These are phyloP conservation scores for Eulemur albifrons DNA, from an alignment of 2,797 vertebrate genomes.

Conservation along the genomic window DNA sequence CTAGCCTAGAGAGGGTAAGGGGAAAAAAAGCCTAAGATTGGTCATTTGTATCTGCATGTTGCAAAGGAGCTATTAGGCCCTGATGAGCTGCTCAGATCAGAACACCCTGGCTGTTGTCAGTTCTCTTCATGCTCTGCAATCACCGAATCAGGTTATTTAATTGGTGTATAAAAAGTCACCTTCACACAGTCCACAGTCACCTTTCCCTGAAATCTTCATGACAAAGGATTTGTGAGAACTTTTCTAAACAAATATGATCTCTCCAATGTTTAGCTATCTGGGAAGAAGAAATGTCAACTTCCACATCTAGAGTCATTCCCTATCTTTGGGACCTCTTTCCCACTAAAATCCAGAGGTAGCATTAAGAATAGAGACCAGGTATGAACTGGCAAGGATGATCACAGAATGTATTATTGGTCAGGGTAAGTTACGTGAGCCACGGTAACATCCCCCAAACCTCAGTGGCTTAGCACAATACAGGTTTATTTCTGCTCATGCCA, in stretches of 20 bases:
- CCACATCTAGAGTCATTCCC: background rate
- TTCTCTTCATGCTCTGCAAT: background rate
- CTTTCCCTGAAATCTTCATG: background rate
- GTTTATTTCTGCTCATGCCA: background rate
- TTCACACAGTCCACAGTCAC: background rate
- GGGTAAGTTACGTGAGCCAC: background rate
- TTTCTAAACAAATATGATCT: background rate
- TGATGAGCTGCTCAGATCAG: background rate
- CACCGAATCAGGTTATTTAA: conserved; percentile 35
- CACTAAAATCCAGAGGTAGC: background rate
- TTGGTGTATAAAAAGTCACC: conserved; percentile 1
- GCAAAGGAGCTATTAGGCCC: background rate
- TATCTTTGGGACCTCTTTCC: background rate
- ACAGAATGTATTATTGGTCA: background rate
- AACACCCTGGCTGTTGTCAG: background rate
- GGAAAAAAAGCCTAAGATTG: background rate
- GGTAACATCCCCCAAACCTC: background rate
- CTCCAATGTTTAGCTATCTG: background rate
- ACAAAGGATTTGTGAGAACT: conserved; percentile 3
- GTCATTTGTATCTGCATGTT: background rate
- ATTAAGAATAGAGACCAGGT: background rate
- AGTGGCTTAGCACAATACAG: background rate
- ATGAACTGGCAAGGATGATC: too few species aligned
- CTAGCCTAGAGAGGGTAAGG: background rate
- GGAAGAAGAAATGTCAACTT: background rate